Base-by-base conservation (phyloP, 2,113 vertebrate species). In the Vimba vimba region DNA sequence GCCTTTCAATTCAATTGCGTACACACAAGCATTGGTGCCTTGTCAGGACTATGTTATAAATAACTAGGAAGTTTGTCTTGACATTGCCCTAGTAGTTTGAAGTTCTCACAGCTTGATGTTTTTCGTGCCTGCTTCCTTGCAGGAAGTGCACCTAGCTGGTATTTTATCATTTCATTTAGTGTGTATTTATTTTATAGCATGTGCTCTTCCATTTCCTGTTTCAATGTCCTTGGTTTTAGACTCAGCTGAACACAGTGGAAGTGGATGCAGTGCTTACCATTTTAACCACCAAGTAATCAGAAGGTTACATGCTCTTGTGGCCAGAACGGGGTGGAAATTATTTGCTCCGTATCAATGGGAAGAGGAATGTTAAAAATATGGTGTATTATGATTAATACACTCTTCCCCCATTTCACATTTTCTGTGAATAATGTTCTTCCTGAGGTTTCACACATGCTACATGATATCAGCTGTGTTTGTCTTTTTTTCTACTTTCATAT, bases 151-250 rank as follows among this genome's bases (percentile, higher is more conserved):
- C 30, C 81, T 83, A 50, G 64, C 81, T 83, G 66, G 64, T 8
- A 21, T 60, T 71, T 50, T 85, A 57, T 86, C 30, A 82, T 79
- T 81, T 86, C n/a, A 84, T 79, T 83, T 76, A 52, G 50, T 75
- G 73, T 82, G 6, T 62, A 27, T 75, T 57, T 21, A 2, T 36
- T 64, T 55, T 13, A 66, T 39, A 78, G n/a, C 74, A 83, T 89
- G 57, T 86, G 87, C 23, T 39, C 55, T 88, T 89, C 86, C 75
- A 78, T 89, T 90, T 91, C 82, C 87, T 89, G 69, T 87, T 83
- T 81, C 69, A 55, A 21, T 82, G 68, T 87, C 79, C 79, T 87
- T 85, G 78, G 66, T 85, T 74, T 85, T 23, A 23, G 23, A 76
- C 74, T 79, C 57, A 86, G 62, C 64, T 27, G 21, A 79, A 52